Conservation (phyloP, 1,140 invertebrate genomes). For the Anagrus nilaparvatae region DNA sequence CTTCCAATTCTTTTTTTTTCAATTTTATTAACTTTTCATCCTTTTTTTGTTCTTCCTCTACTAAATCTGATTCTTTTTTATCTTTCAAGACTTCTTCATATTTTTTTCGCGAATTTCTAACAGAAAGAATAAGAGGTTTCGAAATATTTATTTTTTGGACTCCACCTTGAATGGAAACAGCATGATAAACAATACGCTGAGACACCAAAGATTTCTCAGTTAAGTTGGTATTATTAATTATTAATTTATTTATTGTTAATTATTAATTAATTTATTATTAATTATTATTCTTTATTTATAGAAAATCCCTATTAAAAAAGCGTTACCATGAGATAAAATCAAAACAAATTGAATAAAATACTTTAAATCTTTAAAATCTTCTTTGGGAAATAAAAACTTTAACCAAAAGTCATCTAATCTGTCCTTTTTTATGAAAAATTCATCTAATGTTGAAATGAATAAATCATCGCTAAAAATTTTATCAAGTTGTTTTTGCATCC, state of each 20-base stretch:
- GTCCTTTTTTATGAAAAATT: conserved; percentile 9
- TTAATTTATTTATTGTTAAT: no score
- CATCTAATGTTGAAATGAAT: conserved; percentile 5
- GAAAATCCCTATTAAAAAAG: conserved; percentile 13
- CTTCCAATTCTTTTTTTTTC: no score
- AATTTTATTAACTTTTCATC: background rate
- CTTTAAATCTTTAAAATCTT: conserved; percentile 4
- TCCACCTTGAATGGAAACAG: conserved; percentile 7
- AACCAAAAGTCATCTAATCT: conserved; percentile 16
- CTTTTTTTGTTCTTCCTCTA: background rate
- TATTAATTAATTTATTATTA: conserved; percentile 13
- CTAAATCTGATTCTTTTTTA: no score
- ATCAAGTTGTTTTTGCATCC: conserved; percentile 8
- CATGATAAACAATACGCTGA: conserved; percentile 15
- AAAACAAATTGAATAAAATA: conserved; percentile 12
- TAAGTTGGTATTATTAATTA: no score
- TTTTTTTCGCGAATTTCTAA: conserved; percentile 10
- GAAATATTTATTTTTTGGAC: conserved; percentile 10
- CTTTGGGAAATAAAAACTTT: conserved; percentile 3
- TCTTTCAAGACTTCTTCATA: conserved; percentile 9
- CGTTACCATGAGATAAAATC: conserved; percentile 17
- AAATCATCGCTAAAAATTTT: conserved; percentile 4
- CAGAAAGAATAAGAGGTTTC: conserved; percentile 8
- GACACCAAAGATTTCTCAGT: conserved; percentile 15
- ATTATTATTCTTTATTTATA: conserved; percentile 15